Evolutionary conservation across 2,113 vertebrate species (phyloP).

Genomic region (Meriones unguiculatus): DNA sequence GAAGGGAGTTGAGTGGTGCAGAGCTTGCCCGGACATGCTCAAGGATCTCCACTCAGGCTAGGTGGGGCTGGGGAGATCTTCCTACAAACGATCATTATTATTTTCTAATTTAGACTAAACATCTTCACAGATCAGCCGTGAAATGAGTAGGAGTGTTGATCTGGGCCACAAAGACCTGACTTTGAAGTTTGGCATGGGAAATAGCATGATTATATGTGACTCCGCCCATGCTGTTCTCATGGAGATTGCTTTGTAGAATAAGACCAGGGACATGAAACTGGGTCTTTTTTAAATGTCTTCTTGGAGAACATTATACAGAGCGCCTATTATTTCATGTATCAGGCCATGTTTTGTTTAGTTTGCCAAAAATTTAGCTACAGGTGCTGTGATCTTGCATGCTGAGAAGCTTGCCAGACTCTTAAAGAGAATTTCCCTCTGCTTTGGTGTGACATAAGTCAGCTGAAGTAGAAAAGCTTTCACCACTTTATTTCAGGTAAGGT

Average conservation of each 20-base stretch:
- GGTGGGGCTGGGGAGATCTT: background rate
- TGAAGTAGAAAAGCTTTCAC: background rate
- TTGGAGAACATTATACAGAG: background rate
- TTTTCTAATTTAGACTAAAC: constrained; percentile 28
- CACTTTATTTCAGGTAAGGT: background rate
- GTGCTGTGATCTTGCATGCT: background rate
- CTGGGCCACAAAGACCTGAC: background rate
- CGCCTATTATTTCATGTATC: background rate
- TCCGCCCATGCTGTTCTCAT: background rate
- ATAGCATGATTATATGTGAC: background rate
- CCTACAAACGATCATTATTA: background rate
- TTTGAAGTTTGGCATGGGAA: background rate
- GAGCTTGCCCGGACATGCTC: background rate
- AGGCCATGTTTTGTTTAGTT: background rate
- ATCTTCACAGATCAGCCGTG: background rate
- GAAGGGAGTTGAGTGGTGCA: background rate
- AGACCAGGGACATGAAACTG: background rate
- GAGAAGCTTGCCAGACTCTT: background rate
- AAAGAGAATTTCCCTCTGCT: background rate
- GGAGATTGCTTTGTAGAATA: constrained; percentile 25
- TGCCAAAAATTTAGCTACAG: background rate
- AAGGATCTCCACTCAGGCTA: background rate
- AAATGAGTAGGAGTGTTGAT: background rate
- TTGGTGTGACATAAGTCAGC: background rate
- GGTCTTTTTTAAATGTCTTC: background rate